These are phyloP conservation scores for Platysternon megacephalum DNA, from an alignment of 2,113 vertebrate species.

Conservation along the genomic window DNA sequence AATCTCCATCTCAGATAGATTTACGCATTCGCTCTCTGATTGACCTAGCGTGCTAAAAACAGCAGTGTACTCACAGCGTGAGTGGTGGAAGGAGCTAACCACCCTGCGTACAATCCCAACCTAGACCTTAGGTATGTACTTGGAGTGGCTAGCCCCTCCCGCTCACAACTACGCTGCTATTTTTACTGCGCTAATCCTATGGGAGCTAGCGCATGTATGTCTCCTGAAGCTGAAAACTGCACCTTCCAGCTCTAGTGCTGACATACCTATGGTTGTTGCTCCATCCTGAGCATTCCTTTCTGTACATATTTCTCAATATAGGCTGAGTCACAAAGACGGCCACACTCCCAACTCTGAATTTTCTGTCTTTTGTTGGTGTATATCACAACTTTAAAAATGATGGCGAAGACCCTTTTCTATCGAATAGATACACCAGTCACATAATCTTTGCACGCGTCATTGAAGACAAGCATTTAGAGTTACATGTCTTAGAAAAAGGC, in stretches of 20 bases:
- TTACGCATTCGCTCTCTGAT: not conserved
- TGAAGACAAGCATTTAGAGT: not conserved
- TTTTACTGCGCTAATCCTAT: not conserved
- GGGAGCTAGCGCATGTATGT: not conserved
- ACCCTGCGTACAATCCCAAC: not conserved
- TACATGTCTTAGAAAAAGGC: not conserved
- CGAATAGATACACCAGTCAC: not conserved
- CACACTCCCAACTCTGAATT: not conserved
- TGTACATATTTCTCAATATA: not conserved
- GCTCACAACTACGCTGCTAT: not conserved
- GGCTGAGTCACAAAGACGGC: not conserved
- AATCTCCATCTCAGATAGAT: not conserved
- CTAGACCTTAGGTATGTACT: not conserved
- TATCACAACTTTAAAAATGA: not conserved
- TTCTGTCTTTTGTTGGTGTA: not conserved
- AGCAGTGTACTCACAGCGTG: not conserved
- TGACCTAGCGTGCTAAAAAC: not conserved
- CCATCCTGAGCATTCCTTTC: not conserved
- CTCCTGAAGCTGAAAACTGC: not conserved
- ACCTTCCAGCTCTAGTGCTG: not conserved
- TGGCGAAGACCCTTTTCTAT: constrained; percentile 3
- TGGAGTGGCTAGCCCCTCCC: not conserved
- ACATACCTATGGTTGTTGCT: not conserved
- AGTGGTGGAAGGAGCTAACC: not conserved
- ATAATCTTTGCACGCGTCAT: not conserved